These are phyloP conservation scores for Chunga burmeisteri DNA, from an alignment of 2,113 vertebrate genomes.

Conservation along the genomic window DNA sequence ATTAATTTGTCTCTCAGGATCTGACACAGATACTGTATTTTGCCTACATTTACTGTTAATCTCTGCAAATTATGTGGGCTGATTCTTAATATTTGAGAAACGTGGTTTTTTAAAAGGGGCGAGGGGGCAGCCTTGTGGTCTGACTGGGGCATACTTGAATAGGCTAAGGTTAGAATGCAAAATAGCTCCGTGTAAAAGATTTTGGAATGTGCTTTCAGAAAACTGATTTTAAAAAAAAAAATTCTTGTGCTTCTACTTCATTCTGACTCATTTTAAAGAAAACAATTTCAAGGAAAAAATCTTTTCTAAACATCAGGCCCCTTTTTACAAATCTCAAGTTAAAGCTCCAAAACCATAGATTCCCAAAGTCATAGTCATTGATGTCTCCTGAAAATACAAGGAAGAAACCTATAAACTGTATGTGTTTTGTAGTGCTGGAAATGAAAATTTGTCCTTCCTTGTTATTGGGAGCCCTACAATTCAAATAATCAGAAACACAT, in stretches of 20 bases:
- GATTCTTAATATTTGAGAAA: background rate
- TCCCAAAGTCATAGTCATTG: background rate
- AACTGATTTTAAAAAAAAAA: background rate
- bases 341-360: background rate
- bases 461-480: background rate
- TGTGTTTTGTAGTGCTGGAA: background rate
- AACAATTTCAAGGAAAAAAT: background rate
- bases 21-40: background rate
- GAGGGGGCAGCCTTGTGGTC: background rate
- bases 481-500: background rate
- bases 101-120: accelerated
- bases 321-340: background rate
- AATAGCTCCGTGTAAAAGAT: background rate
- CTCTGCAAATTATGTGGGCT: background rate
- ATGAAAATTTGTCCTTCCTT: background rate
- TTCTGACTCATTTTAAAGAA: background rate
- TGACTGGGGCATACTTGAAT: background rate
- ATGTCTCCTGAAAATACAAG: background rate
- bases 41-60: background rate
- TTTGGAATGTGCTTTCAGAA: background rate
- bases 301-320: background rate
- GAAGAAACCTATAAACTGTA: background rate
- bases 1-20: background rate
- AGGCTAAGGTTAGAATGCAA: background rate
- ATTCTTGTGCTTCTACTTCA: background rate